These are phyloP conservation scores for Drosophila sp. DNA, from an alignment of 1,140 invertebrate genomes.

Conservation along the genomic window DNA sequence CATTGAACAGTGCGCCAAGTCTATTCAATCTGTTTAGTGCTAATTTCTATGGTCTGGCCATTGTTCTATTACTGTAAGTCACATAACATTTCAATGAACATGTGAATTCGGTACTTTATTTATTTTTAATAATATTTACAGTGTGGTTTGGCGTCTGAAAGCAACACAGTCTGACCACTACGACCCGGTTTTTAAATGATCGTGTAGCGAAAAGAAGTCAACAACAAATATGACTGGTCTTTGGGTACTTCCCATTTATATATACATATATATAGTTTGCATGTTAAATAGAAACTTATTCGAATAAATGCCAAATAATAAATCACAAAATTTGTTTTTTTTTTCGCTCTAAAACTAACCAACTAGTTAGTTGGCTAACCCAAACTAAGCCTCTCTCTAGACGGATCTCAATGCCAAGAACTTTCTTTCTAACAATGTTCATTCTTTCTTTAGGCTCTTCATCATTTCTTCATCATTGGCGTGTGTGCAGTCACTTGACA, in stretches of 20 bases:
- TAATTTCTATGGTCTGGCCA: constrained; percentile 68
- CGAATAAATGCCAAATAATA: background rate
- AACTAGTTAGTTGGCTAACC: background rate
- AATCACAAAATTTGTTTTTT: background rate
- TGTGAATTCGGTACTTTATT: constrained; percentile 1
- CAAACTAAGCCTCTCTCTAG: background rate
- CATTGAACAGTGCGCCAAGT: constrained; percentile 84
- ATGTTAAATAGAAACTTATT: background rate
- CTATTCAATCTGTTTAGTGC: constrained; percentile 85
- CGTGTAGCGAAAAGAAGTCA: background rate
- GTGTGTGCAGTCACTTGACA: constrained; percentile 60
- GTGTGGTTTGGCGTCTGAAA: constrained; percentile 63
- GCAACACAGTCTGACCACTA: constrained; percentile 47
- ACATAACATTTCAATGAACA: background rate
- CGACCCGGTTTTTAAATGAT: constrained; percentile 62
- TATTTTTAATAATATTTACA: constrained; percentile 26
- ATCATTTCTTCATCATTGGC: constrained; percentile 16
- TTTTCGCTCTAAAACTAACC: background rate
- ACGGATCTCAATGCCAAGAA: background rate
- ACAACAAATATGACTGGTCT: background rate
- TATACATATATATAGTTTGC: constrained; percentile 7
- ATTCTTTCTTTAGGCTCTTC: background rate
- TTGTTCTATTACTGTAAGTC: constrained; percentile 84
- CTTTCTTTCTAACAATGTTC: constrained; percentile 1
- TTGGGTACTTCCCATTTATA: background rate